Evolutionary conservation across 2,797 vertebrate species (phyloP).

Genomic region (Liparis tanakae): DNA sequence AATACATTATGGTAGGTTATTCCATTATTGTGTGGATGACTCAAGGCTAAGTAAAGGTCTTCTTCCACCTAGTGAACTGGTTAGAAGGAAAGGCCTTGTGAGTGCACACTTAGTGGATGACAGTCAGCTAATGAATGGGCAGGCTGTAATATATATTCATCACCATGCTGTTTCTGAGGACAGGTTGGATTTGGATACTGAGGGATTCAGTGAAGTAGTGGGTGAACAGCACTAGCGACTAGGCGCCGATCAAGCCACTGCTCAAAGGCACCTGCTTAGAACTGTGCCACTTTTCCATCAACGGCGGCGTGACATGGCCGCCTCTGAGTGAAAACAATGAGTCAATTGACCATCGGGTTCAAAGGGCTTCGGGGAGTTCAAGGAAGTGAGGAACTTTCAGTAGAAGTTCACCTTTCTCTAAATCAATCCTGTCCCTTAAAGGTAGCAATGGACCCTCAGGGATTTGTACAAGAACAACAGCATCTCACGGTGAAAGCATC

Average conservation of each 20-base stretch:
- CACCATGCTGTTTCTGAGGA: conserved; percentile 69
- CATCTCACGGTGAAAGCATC: conserved; percentile 53
- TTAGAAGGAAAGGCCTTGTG: conserved; percentile 61
- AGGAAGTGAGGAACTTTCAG: conserved; percentile 49
- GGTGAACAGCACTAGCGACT: conserved; percentile 44
- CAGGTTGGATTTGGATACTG: conserved; percentile 53
- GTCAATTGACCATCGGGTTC: conserved; percentile 43
- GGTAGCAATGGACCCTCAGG: conserved; percentile 47
- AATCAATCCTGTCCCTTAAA: conserved; percentile 52
- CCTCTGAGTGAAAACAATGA: conserved; percentile 13
- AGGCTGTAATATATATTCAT: conserved; percentile 70
- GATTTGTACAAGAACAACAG: conserved; percentile 50
- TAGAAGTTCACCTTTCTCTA: conserved; percentile 43
- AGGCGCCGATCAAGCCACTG: conserved; percentile 19
- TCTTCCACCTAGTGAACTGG: conserved; percentile 66
- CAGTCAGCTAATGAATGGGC: conserved; percentile 77
- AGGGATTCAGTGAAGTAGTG: conserved; percentile 40
- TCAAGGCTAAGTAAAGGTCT: conserved; percentile 67
- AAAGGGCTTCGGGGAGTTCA: conserved; percentile 50
- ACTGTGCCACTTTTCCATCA: conserved; percentile 38
- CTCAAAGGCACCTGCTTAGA: conserved; percentile 39
- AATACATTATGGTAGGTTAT: conserved; percentile 60
- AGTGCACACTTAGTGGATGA: conserved; percentile 65
- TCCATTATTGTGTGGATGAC: conserved; percentile 65
- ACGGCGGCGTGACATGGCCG: conserved; percentile 39